Conservation (phyloP, 2,888 invertebrate species). For the Polydrusus tereticollis region DNA sequence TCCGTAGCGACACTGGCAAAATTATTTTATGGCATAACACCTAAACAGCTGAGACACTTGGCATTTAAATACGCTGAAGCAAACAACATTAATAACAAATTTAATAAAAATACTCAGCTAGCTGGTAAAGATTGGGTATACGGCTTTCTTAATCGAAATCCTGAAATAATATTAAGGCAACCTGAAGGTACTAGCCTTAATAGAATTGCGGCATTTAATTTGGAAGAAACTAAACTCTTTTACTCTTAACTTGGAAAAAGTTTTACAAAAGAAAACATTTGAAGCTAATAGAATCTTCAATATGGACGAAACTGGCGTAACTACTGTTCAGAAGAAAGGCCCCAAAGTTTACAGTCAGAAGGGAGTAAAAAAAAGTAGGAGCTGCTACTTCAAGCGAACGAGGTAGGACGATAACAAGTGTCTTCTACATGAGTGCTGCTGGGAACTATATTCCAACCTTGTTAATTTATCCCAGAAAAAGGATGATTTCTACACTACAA, state of each 20-base stretch:
- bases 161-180: conserved; percentile 36
- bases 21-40: conserved; percentile 48
- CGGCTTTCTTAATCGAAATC: conserved; percentile 30
- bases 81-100: conserved; percentile 24
- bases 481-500: conserved; percentile 19
- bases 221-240: too few species aligned
- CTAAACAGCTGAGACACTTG: conserved; percentile 27
- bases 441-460: conserved; percentile 36
- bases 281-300: too few species aligned
- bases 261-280: too few species aligned
- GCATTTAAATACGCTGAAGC: conserved; percentile 46
- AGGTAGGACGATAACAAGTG: conserved; percentile 44
- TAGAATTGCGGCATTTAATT: conserved; percentile 32
- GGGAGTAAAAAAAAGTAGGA: conserved; percentile 46
- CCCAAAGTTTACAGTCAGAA: conserved; percentile 42
- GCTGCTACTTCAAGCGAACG: conserved; percentile 45
- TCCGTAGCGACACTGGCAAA: conserved; percentile 38
- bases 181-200: too few species aligned
- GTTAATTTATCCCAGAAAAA: conserved; percentile 19
- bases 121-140: conserved; percentile 32
- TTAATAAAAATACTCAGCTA: not conserved
- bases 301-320: too few species aligned
- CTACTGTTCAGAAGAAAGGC: too few species aligned
- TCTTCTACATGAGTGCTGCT: too few species aligned
- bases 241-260: conserved; percentile 22